Base-by-base conservation (phyloP, 2,797 vertebrate genomes). In the Brachymystax lenok region DNA sequence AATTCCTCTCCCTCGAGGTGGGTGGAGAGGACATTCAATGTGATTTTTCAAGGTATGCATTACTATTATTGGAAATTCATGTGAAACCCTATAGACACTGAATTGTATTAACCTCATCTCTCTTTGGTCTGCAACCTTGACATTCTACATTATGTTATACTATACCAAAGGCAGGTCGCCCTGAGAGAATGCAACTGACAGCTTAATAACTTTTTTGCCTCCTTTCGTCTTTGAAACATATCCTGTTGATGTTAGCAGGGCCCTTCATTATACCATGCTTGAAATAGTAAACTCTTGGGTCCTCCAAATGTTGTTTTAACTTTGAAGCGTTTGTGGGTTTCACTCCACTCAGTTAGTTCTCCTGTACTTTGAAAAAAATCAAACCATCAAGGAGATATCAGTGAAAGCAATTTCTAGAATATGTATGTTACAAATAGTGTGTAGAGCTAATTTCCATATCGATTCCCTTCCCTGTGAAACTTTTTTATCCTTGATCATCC, bases 201-300 rank as follows among this genome's bases (percentile, higher is more conserved):
- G 28, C 52, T 40, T 28, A 40, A 10, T 56, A 46, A 30, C 3
- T 52, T 56, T 19, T 28, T 56, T 33, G 16, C 16, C 52, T 67
- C 2, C 14, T 67, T 13, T 56, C 3, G 46, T 24, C 63, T 27
- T 56, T 77, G 70, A 40, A 77, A 67, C 73, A 6, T 30, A 51
- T 50, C 76, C 19, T 6, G 19, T 68, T 33, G 64, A 24, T 77
- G 69, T 73, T 30, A 30, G n/a, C 6, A 72, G 46, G 71, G 56
- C 24, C n/a, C 73, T 71, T 71, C n/a, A 50, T 51, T 8, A 19
- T 27, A 56, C 4, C 30, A 71, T 19, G 28, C 50, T 46, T 75
- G 69, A 67, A 40, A 77, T 28, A 68, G 68, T 52, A 75, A 70
- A 64, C 28, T 46, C 40, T 4, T 56, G 69, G 71, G 69, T 72